These are phyloP conservation scores for Craterocephalus amniculus DNA, from an alignment of 2,797 vertebrate species.

Conservation along the genomic window DNA sequence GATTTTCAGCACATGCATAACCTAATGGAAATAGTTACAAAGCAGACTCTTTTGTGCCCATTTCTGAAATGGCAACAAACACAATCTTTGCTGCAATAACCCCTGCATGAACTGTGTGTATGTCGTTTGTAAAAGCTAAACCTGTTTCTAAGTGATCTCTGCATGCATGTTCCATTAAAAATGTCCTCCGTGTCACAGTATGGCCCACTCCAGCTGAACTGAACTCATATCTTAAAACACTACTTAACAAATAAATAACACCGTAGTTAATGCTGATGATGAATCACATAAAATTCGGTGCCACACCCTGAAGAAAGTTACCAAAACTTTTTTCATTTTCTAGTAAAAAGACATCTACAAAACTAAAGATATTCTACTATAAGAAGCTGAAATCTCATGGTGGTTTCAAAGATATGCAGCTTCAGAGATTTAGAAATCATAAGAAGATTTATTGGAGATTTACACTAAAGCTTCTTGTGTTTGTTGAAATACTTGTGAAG, in stretches of 20 bases:
- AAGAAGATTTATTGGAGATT: not conserved
- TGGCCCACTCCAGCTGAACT: no score
- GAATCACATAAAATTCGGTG: no score
- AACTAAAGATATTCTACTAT: no score
- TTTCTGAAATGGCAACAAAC: slow-evolving; percentile 32
- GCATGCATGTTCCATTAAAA: not conserved
- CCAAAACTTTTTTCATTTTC: no score
- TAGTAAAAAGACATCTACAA: not conserved
- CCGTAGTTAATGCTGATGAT: no score
- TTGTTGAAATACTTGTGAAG: not conserved
- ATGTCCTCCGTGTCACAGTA: not conserved
- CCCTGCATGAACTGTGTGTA: not conserved
- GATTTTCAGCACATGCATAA: not conserved
- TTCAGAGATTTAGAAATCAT: not conserved
- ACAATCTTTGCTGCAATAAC: not conserved
- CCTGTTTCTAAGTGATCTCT: not conserved
- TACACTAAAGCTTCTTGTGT: not conserved
- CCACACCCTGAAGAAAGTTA: no score
- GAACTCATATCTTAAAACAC: no score
- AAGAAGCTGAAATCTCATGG: no score
- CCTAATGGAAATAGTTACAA: slow-evolving; percentile 1
- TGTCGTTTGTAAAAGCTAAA: not conserved
- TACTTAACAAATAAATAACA: no score
- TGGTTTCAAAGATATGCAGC: no score
- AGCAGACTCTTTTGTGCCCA: not conserved